Conservation (phyloP, 2,797 vertebrate species). For the Peromyscus nudipes region DNA sequence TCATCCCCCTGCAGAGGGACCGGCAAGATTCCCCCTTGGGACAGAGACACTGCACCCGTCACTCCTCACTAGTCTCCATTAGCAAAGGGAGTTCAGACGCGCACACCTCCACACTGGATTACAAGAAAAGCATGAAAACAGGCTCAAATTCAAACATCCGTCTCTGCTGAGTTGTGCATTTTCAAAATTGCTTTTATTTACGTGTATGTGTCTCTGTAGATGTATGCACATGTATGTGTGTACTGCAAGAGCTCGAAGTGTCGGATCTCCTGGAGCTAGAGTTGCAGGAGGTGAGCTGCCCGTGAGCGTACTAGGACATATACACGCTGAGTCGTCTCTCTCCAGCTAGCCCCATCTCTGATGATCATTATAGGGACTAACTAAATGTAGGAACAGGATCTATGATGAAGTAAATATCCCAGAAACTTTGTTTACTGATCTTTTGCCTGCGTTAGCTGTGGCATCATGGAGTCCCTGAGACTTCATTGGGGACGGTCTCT, state of each 20-base stretch:
- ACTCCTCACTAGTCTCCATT: not conserved
- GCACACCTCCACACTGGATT: not conserved
- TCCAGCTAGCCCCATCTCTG: not conserved
- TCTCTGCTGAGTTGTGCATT: not conserved
- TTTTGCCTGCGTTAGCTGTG: not conserved
- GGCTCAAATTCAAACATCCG: not conserved
- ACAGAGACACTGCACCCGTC: not conserved
- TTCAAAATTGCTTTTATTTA: not conserved
- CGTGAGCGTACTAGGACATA: not conserved
- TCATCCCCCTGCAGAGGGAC: not conserved
- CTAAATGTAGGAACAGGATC: not conserved
- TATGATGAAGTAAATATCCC: not conserved
- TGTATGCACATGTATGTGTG: not conserved
- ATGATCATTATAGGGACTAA: not conserved
- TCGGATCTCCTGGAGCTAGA: not conserved
- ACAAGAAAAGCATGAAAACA: not conserved
- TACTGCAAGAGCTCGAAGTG: not conserved
- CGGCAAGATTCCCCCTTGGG: not conserved
- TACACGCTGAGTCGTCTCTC: not conserved
- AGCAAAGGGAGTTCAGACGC: slow-evolving; percentile 10
- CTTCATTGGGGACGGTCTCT: not conserved
- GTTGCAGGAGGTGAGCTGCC: not conserved
- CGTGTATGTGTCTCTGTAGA: not conserved
- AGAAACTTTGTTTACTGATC: not conserved
- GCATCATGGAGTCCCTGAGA: not conserved